Conservation (phyloP, 2,888 invertebrate species). For the Esperia sulphurella region DNA sequence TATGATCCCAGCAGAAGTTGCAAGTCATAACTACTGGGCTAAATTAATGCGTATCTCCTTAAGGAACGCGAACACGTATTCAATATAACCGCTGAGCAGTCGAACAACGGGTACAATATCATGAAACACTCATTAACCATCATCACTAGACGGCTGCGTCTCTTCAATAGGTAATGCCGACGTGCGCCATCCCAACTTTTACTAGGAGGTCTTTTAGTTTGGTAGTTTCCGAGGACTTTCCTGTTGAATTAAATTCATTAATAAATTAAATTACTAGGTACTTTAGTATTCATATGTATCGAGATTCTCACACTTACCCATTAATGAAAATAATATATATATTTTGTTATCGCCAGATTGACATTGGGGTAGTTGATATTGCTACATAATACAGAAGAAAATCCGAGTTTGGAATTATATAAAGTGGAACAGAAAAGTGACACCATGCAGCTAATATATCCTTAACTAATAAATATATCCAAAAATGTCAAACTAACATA, state of each 20-base stretch:
- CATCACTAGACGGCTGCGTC: slow-evolving; percentile 8
- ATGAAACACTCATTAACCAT: slow-evolving; percentile 19
- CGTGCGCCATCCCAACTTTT: neutral
- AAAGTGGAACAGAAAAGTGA: too few relatives aligned
- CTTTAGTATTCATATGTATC: too few relatives aligned
- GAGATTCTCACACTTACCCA: too few relatives aligned
- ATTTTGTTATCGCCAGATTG: too few relatives aligned
- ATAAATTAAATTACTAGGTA: too few relatives aligned
- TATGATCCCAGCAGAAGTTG: neutral
- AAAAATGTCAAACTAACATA: too few relatives aligned
- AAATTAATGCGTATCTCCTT: slow-evolving; percentile 19
- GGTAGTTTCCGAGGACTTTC: neutral
- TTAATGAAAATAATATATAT: too few relatives aligned
- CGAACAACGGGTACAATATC: slow-evolving; percentile 12
- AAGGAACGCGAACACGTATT: slow-evolving; percentile 24
- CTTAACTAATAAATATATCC: too few relatives aligned
- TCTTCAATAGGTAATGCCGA: slow-evolving; percentile 5
- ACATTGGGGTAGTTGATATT: too few relatives aligned
- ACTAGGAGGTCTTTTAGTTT: neutral
- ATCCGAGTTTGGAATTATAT: too few relatives aligned
- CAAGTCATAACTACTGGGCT: slow-evolving; percentile 3
- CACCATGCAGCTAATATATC: too few relatives aligned
- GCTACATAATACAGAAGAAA: too few relatives aligned
- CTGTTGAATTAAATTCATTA: neutral
- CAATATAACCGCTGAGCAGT: slow-evolving; percentile 16